Evolutionary conservation across 2,888 invertebrate genomes (phyloP), one percentile per base, ranked within the genome.

Genomic region (Piscicola geometra): DNA sequence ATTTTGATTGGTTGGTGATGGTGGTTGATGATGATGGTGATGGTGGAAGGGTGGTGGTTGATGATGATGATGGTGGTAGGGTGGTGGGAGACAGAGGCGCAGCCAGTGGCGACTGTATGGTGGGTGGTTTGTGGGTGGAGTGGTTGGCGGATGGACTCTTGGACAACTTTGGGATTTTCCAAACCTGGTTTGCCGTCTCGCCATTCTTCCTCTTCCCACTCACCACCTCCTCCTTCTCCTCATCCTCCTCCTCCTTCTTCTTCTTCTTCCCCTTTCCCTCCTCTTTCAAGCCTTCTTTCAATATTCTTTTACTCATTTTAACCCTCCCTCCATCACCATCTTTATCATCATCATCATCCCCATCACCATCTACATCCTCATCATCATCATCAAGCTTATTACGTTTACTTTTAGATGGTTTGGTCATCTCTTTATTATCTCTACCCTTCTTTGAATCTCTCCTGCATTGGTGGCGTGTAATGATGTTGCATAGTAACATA

Each of bases 141-240:
- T 41, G 41, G 41, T 41, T 41, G 41, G 41, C 41, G 41, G 41
- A 5, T 15, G 5, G 41, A 5, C 15, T 5, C 60, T 5, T 25
- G 21, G 12, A 15, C 5, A 56, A n/a, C 25, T 56, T 56, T 5
- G 60, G 60, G n/a, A 56, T 56, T 21, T 56, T 56, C 60, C 60
- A 56, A 15, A 21, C 60, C 25, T 5, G 9, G 9, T 9, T 18
- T 56, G 60, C 3, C 21, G n/a, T 21, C 25, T 56, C 60, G n/a
- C 60, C 60, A 25, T 71, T 71, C 30, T 41, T 1, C 52, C 32
- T 71, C 71, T 71, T 47, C 52, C 47, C 35, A 21, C 35, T 36
- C n/a, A 33, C 41, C n/a, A 15, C 30, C 28, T 5, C 28, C 52
- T 52, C 30, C 25, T 52, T 28, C n/a, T 52, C 52, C 36, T 71